Base-by-base conservation (phyloP, 2,888 invertebrate species). In the Dolichomitus sp. region DNA sequence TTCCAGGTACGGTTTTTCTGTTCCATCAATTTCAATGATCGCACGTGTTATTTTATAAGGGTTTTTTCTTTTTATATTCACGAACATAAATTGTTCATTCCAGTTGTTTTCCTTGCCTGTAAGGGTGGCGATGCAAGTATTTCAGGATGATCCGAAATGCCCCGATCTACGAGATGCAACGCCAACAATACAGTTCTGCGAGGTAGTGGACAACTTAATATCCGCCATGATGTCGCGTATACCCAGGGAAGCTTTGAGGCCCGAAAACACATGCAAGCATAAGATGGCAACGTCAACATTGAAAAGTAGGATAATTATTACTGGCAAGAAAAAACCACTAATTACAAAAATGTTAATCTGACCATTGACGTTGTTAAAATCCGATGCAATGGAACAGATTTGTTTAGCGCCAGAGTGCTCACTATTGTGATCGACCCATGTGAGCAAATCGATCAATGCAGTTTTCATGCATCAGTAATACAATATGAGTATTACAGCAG, bases 1-100 rank as follows among this genome's bases (percentile, higher is more conserved):
- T 83, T 78, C 65, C 45, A 79, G 79, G 83, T 83, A 79, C 7
- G 33, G 33, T 33, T 7, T 6, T 33, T 33, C 33, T 33, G 7
- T 33, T 33, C 7, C 6, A 33, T 33, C 7, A 1, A 33, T 33
- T 33, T 33, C 1, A 33, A 4, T 33, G 33, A 6, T 33, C 7
- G 6, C 33, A 33, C 33, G 7, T 33, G 33, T 33, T 33, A 6
- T 33, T 19, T 27, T 1, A 23, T 19, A 54, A 54, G 6, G 27
- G 9, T 23, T 54, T 54, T 50, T 50, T 50, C 2, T 50, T 50
- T 19, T 50, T 19, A 4, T 50, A 50, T 48, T 48, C n/a, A 17
- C 48, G n/a, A n/a, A 48, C 52, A 19, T 19, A 30, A 30, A 30
- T 30, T 30, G 2, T 30, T 30, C 30, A 33, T 33, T 33, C 7